Evolutionary conservation across 2,888 invertebrate species (phyloP).

Genomic region (Aphidoletes aphidimyza): DNA sequence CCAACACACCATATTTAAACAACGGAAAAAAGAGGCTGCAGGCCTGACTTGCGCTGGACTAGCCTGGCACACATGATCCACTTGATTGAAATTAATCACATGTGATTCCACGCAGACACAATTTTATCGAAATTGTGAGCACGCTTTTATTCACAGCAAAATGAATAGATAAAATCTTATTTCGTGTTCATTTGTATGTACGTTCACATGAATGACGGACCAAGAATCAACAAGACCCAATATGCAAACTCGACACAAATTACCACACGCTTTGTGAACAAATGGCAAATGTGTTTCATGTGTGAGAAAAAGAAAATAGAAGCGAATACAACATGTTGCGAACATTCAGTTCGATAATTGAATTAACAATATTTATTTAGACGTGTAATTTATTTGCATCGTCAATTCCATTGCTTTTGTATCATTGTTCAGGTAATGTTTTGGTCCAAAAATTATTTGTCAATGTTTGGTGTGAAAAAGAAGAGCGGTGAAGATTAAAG

Average conservation of each 20-base stretch:
- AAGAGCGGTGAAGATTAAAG: conserved; percentile 1
- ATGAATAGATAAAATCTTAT: neutral
- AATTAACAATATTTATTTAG: conserved; percentile 31
- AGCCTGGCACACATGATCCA: neutral
- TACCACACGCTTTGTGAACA: too few relatives aligned
- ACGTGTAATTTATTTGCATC: conserved; percentile 12
- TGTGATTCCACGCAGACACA: neutral
- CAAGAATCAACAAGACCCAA: neutral
- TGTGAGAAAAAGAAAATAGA: too few relatives aligned
- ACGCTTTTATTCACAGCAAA: neutral
- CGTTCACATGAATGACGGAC: neutral
- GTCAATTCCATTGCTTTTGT: neutral
- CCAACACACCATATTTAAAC: conserved; percentile 28
- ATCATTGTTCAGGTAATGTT: neutral
- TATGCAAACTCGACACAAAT: too few relatives aligned
- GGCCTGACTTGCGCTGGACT: too few relatives aligned
- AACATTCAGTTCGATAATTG: neutral
- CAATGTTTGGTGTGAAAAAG: conserved; percentile 27
- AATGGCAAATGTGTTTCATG: neutral
- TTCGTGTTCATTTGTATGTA: too few relatives aligned
- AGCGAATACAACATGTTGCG: neutral
- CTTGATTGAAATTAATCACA: conserved; percentile 20
- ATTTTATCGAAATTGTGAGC: neutral
- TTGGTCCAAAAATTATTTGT: neutral
- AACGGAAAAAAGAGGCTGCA: neutral